Evolutionary conservation across 2,888 invertebrate species (phyloP).

Genomic region (Drosophila diplacantha): DNA sequence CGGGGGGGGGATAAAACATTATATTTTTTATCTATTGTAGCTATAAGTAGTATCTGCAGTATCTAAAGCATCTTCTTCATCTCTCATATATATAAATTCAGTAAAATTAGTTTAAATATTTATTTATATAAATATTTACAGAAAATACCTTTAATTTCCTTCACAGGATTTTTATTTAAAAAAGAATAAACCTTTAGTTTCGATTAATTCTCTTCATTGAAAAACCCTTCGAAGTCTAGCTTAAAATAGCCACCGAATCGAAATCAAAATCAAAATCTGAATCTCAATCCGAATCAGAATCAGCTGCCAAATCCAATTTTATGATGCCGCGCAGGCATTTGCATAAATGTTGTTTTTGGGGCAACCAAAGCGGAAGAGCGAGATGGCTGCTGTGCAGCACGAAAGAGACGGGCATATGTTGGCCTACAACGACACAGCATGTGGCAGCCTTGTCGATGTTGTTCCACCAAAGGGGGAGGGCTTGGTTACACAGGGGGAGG

Average conservation of each 20-base stretch:
- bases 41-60: background rate
- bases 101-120: conserved; percentile 1
- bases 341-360: conserved; percentile 47
- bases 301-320: conserved; percentile 73
- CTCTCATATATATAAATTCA: background rate
- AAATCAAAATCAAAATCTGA: conserved; percentile 29
- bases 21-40: too few relatives aligned
- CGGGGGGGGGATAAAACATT: background rate
- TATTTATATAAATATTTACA: too few relatives aligned
- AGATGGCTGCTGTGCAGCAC: conserved; percentile 14
- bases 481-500: background rate
- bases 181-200: background rate
- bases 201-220: background rate
- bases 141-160: too few relatives aligned
- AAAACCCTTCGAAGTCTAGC: conserved; percentile 2
- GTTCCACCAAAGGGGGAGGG: conserved; percentile 20
- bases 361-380: conserved; percentile 7
- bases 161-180: background rate
- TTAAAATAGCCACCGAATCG: conserved; percentile 64
- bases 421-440: conserved; percentile 51
- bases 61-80: background rate
- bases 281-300: conserved; percentile 48
- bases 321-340: conserved; percentile 60
- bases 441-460: conserved; percentile 58
- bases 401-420: conserved; percentile 23